Base-by-base conservation (phyloP, 2,797 vertebrate species). In the Huso huso region DNA sequence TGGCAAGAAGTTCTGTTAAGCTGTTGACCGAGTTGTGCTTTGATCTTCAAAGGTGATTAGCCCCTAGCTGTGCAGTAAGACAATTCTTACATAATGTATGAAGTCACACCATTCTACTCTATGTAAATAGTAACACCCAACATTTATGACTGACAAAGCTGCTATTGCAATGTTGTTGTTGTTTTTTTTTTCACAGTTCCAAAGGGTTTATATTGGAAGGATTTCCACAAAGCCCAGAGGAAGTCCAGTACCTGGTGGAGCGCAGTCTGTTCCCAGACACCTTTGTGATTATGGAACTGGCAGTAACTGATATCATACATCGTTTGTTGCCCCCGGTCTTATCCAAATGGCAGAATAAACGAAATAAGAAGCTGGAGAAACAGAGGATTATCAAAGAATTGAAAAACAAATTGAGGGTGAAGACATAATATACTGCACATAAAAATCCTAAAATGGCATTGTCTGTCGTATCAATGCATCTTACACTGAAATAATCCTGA, bases 131-230 rank as follows among this genome's bases (percentile, higher is more conserved):
- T 37, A 37, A 37, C 37, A 37, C 37, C 5, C 37, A 37, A 37
- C 37, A 37, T 37, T 37, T 37, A 37, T 37, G 37, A 37, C 37
- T 37, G 37, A 37, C 37, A 37, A 37, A 37, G 37, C 37, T 37
- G 37, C 37, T 37, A 37, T 37, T 37, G 37, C 3, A 37, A 37
- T 37, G 37, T 37, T 37, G 3, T 37, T 37, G 1, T 18, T n/a
- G n/a, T n/a, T n/a, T 18, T 68, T 62, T 49, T 37, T 18, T 11
- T 65, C 65, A 8, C 58, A 92, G 91, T 76, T 96, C 94, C 8
- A 89, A 85, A 50, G 97, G 97, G 52, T 98, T 99, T 81, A 84
- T 99, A 76, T 78, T 99, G 70, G 97, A 99, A 73, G 95, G 95
- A 58, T 98, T 98, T 77, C 96, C 95, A 51, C 76, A 82, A 65